A percentile compares a stretch with the other conserved stretches of the same genome.
phyloP scores from a whole-genome alignment of 2,113 vertebrate genomes.

The Trinectes maculatus region DNA sequence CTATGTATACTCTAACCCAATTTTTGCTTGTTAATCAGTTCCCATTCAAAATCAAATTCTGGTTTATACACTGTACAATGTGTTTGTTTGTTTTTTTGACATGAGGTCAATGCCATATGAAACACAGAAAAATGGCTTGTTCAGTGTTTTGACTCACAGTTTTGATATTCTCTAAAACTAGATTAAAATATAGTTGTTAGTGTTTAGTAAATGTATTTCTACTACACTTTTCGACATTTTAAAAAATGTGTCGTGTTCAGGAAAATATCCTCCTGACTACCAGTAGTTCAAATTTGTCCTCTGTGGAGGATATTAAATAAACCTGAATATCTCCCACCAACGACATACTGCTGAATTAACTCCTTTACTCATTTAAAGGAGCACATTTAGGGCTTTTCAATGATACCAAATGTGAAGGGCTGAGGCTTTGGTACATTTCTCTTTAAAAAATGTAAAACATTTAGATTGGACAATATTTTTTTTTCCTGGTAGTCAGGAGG shows the following conservation, averaged over 20 bases:
- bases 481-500: slow-evolving; percentile 2
- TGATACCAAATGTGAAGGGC: too few species aligned
- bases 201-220: slow-evolving; percentile 3
- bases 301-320: too few species aligned
- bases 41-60: slow-evolving; percentile 1
- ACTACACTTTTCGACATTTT: background rate
- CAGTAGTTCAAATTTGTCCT: slow-evolving; percentile 17
- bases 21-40: slow-evolving; percentile 4
- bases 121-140: background rate
- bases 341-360: too few species aligned
- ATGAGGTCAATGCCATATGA: background rate
- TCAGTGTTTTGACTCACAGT: slow-evolving; percentile 1
- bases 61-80: slow-evolving; percentile 4
- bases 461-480: background rate
- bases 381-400: too few species aligned
- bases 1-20: too few species aligned
- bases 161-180: slow-evolving; percentile 1
- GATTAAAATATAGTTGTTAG: slow-evolving; percentile 42
- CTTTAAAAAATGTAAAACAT: too few species aligned
- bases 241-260: slow-evolving; percentile 11
- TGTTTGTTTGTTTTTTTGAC: background rate
- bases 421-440: too few species aligned
- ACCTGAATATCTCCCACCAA: too few species aligned
- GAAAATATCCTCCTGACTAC: too few species aligned
- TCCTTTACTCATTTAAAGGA: too few species aligned